Evolutionary conservation across 1,140 invertebrate species (phyloP).

Genomic region (Drosophila kikkawai): DNA sequence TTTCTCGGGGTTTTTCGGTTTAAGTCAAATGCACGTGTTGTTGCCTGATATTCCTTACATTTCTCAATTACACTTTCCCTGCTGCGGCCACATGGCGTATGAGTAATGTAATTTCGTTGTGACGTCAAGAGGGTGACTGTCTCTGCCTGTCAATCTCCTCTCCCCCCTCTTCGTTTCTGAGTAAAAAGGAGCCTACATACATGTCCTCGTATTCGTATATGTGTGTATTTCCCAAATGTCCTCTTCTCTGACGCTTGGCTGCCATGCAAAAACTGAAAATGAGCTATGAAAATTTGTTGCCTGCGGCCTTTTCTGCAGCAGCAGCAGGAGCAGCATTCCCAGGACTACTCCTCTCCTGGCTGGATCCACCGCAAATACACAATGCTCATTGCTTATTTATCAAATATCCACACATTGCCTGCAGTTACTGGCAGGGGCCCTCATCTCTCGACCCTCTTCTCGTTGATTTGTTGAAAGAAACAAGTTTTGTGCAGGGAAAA

Average conservation of each 20-base stretch:
- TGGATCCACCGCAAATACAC: slow-evolving; percentile 30
- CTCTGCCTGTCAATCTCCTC: slow-evolving; percentile 42
- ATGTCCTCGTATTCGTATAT: slow-evolving; percentile 4
- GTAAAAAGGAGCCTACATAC: slow-evolving; percentile 17
- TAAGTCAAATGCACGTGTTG: slow-evolving; percentile 63
- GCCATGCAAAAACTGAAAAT: slow-evolving; percentile 63
- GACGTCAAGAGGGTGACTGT: slow-evolving; percentile 36
- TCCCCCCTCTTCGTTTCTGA: neutral
- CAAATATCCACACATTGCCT: slow-evolving; percentile 73
- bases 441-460: neutral
- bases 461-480: slow-evolving; percentile 39
- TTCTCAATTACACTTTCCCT: neutral
- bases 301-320: slow-evolving; percentile 39
- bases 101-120: slow-evolving; percentile 71
- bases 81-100: slow-evolving; percentile 49
- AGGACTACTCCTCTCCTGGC: neutral
- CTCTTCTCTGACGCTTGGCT: slow-evolving; percentile 25
- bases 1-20: neutral
- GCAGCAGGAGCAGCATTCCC: slow-evolving; percentile 10
- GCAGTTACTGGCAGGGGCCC: slow-evolving; percentile 25
- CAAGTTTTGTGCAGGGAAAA: neutral
- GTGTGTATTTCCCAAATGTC: slow-evolving; percentile 40
- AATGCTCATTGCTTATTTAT: slow-evolving; percentile 80
- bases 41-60: slow-evolving; percentile 18
- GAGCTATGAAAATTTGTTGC: slow-evolving; percentile 69